Evolutionary conservation across 2,888 invertebrate genomes (phyloP).

Genomic region (Metacarcinus magister): DNA sequence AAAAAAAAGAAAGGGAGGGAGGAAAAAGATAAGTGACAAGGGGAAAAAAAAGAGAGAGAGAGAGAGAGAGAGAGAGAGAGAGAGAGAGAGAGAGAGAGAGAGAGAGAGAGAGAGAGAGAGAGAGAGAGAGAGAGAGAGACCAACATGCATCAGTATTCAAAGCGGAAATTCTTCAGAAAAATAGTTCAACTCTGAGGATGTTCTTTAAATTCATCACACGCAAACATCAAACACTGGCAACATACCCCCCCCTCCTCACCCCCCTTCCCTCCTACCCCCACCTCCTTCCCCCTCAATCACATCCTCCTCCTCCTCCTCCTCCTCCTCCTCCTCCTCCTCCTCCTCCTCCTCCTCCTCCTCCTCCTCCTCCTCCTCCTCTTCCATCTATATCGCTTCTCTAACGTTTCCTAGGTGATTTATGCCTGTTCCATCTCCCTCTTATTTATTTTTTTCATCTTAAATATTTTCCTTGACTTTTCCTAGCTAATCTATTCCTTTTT

Average conservation of each 20-base stretch:
- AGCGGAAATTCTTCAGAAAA: too few species aligned
- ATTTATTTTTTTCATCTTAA: too few species aligned
- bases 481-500: too few species aligned
- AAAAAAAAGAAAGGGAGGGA: background rate
- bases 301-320: background rate
- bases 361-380: slow-evolving; percentile 10
- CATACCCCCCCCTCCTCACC: too few species aligned
- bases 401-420: too few species aligned
- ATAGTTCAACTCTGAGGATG: too few species aligned
- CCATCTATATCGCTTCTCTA: background rate
- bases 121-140: background rate
- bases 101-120: background rate
- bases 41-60: background rate
- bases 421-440: too few species aligned
- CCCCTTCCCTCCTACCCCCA: too few species aligned
- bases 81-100: background rate
- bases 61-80: background rate
- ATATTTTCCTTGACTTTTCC: too few species aligned
- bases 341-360: slow-evolving; percentile 32
- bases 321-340: slow-evolving; percentile 23
- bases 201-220: too few species aligned
- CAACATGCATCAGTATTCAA: background rate
- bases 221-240: too few species aligned
- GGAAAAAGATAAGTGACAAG: background rate
- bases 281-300: background rate